Evolutionary conservation across 2,888 invertebrate species (phyloP), one percentile per base, ranked within the genome.

Genomic region (Yponomeuta cagnagella): DNA sequence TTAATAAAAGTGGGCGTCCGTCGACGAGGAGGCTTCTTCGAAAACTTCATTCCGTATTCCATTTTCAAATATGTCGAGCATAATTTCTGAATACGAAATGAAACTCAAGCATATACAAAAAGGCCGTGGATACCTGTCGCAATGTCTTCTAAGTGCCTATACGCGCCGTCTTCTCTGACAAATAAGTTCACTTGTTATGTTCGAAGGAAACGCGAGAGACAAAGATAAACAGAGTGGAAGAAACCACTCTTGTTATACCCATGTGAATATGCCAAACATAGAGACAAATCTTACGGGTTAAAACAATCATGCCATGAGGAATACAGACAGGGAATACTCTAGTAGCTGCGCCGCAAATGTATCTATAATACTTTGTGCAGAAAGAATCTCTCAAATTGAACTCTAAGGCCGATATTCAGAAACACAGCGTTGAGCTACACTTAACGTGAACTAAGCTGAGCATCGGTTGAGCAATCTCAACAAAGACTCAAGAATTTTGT

Each of bases 41-140:
- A 79, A 77, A 80, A 78, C 78, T 66, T 70, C 68, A 78, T 80
- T 82, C 80, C 80, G 80, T 82, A 80, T 82, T 82, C 80, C 78
- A 77, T 82, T 82, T 84, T 84, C 78, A 77, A 66, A 84, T 82
- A 84, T 78, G 76, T 82, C 81, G 79, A 79, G 80, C 81, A 86
- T 87, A 86, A 85, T 85, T 86, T 85, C 86, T 82, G 84, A 86
- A 86, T 88, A 85, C 82, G 80, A 81, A 86, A 88, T 82, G 82
- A 78, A 83, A 84, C 80, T 83, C 77, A 77, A 81, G 82, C 81
- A 82, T 80, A 84, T 75, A 84, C 80, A 83, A 81, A 33, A 82
- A 80, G 84, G 84, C 85, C 48, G 43, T 68, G 63, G 48, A 71
- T 73, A 74, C 87, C 85, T 86, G 83, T 83, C 83, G 79, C 81